Conservation (phyloP, 2,113 vertebrate species). For the Myrmecobius fasciatus region DNA sequence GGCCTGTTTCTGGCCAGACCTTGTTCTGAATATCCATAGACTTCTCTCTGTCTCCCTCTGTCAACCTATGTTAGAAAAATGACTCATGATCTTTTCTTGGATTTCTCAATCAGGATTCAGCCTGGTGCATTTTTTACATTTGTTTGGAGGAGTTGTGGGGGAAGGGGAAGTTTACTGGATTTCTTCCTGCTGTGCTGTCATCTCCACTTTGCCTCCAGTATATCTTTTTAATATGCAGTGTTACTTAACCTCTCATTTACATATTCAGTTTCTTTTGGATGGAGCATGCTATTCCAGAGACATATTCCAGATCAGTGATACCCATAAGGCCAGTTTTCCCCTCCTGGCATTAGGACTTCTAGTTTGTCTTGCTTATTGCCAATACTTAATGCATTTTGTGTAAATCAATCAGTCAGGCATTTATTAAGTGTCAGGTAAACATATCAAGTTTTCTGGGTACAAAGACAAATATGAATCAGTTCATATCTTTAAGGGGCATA, state of each 20-base stretch:
- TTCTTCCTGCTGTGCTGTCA: neutral
- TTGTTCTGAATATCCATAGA: neutral
- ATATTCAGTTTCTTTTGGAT: neutral
- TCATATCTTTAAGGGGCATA: neutral
- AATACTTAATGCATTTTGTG: neutral
- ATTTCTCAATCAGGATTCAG: neutral
- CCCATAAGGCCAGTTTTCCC: neutral
- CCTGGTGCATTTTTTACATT: neutral
- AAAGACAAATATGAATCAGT: neutral
- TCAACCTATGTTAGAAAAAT: neutral
- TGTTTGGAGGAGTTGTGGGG: neutral
- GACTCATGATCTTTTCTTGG: neutral
- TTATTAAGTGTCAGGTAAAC: neutral
- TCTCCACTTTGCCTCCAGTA: neutral
- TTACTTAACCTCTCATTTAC: neutral
- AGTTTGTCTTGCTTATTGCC: neutral
- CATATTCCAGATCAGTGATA: neutral
- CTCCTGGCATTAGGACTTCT: neutral
- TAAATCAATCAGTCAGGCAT: neutral
- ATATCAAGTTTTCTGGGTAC: neutral
- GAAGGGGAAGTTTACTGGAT: neutral
- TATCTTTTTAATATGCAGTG: neutral
- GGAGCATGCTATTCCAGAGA: neutral
- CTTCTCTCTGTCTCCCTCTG: neutral
- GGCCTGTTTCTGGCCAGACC: neutral